phyloP scores from a whole-genome alignment of 1,140 invertebrate genomes.

The Microplitis demolitor region DNA sequence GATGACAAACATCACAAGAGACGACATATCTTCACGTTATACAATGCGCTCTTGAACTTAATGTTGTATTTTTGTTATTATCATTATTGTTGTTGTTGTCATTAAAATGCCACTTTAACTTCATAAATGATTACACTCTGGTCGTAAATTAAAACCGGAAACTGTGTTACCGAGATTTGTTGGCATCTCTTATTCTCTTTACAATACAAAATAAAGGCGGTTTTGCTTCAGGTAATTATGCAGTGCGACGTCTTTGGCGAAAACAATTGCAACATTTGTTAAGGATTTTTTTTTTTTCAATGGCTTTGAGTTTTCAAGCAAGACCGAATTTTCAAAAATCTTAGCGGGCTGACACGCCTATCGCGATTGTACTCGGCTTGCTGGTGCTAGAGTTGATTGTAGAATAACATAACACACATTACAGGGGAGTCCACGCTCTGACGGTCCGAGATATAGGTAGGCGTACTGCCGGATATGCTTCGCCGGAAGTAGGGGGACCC shows the following conservation, averaged over 20 bases:
- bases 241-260: neutral
- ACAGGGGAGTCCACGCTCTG: slow-evolving; percentile 41
- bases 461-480: slow-evolving; percentile 59
- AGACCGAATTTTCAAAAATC: neutral
- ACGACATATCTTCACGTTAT: no score
- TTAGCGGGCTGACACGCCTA: neutral
- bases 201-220: no score
- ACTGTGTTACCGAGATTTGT: no score
- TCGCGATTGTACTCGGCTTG: neutral
- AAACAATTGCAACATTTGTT: neutral
- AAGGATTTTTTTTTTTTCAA: neutral
- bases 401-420: neutral
- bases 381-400: neutral
- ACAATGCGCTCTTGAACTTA: neutral
- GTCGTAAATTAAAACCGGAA: no score
- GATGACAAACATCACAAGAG: neutral
- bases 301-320: neutral
- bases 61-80: no score
- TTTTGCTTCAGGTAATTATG: no score
- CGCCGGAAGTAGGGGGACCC: slow-evolving; percentile 60
- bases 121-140: no score
- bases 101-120: no score
- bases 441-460: slow-evolving; percentile 54
- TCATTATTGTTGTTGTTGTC: no score
- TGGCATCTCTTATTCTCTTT: no score